Evolutionary conservation across 2,888 invertebrate genomes (phyloP), one percentile per base, ranked within the genome.

Genomic region (Hemaris fuciformis): DNA sequence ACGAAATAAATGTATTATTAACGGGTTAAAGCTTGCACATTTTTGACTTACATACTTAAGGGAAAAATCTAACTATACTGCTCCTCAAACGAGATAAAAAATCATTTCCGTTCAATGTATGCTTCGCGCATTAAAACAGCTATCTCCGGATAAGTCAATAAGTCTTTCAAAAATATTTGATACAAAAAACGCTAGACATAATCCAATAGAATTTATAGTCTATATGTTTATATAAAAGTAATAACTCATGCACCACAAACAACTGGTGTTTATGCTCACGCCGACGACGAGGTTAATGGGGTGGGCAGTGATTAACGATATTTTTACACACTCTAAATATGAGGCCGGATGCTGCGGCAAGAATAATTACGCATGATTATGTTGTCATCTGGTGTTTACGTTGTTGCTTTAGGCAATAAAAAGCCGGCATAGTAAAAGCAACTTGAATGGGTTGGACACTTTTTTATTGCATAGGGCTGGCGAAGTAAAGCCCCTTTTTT

Each of bases 281-380:
- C 46, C 38, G 38, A 38, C 57, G 23, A 42, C 25, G 41, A 56
- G 53, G 53, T 56, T 61, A 61, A 43, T 56, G 56, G 60, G 60
- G 60, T 61, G 53, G 56, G 42, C 42, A 31, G 60, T 48, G 56
- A 61, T 61, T 61, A 61, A 56, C 56, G 42, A 18, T 53, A 48
- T 61, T 53, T 61, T 23, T 42, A 56, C 31, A 61, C 27, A 45
- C 13, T 34, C 8, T 13, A 34, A 34, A 23, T 27, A 27, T 27
- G 27, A 18, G 15, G 10, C 53, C 27, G 53, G 53, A 53, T 53
- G 53, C 53, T n/a, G 48, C 13, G 53, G 53, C 18, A 31, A 18
- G 38, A 27, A 31, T 25, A 48, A n/a, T 45, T 45, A 45, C 23
- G 45, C 27, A 31, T 4, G 38, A 38, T 53, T 53, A 31, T 48